Evolutionary conservation across 2,113 vertebrate species (phyloP).

Genomic region (Malaclemys terrapin): DNA sequence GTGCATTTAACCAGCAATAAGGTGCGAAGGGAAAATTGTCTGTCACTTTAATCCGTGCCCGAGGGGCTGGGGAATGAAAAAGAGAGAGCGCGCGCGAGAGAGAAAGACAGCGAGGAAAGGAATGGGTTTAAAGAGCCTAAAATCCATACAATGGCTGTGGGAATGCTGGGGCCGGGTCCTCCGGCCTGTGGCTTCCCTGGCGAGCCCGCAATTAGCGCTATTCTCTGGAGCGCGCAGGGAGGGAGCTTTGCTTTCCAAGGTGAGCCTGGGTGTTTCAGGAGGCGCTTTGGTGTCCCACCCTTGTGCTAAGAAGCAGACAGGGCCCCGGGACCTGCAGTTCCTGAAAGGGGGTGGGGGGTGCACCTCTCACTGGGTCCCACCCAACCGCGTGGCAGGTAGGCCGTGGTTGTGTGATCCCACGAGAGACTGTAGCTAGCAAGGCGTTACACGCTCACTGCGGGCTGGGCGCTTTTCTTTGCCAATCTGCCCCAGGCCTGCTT

Average conservation of each 20-base stretch:
- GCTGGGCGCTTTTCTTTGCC: background rate
- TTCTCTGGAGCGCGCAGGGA: background rate
- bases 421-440: background rate
- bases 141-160: conserved; percentile 76
- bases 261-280: background rate
- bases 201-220: conserved; percentile 71
- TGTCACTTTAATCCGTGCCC: conserved; percentile 84
- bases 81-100: conserved; percentile 55
- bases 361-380: background rate
- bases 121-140: conserved; percentile 80
- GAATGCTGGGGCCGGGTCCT: conserved; percentile 61
- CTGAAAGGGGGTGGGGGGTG: background rate
- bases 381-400: background rate
- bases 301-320: background rate
- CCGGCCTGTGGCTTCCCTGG: conserved; percentile 49
- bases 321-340: background rate
- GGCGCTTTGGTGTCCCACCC: background rate
- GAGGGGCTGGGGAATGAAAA: conserved; percentile 79
- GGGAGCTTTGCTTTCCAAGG: background rate
- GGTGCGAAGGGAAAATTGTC: conserved; percentile 85
- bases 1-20: conserved; percentile 84
- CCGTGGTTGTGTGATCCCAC: no score
- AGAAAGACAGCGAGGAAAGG: conserved; percentile 46
- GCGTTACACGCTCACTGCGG: no score
- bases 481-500: no score